Conservation (phyloP, 2,797 vertebrate genomes). For the Acropternis orthonyx region DNA sequence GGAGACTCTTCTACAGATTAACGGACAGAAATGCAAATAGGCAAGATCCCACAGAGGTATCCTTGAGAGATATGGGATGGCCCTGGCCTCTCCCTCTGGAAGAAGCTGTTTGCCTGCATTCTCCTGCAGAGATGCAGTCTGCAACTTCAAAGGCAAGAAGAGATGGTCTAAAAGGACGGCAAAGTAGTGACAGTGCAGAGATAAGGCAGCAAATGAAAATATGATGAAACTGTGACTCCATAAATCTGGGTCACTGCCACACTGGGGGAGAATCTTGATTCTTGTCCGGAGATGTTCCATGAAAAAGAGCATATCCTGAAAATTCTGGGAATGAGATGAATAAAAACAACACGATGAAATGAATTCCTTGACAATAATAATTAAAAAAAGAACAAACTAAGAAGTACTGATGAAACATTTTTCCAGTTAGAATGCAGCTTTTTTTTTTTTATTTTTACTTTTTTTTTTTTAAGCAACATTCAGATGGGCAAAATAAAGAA, state of each 20-base stretch:
- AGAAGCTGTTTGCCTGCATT: slow-evolving; percentile 36
- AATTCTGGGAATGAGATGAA: slow-evolving; percentile 4
- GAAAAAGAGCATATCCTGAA: slow-evolving; percentile 30
- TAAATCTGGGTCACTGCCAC: background rate
- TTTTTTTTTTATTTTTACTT: background rate
- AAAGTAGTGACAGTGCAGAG: background rate
- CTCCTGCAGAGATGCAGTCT: slow-evolving; percentile 39
- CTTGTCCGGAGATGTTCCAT: slow-evolving; percentile 30
- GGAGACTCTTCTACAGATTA: background rate
- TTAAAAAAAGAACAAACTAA: background rate
- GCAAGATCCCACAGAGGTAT: background rate
- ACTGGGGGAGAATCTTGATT: background rate
- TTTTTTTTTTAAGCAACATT: background rate
- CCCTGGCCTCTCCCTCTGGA: background rate
- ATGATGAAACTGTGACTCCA: slow-evolving; percentile 3
- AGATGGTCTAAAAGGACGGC: slow-evolving; percentile 32
- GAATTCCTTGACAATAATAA: background rate
- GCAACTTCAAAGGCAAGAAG: slow-evolving; percentile 74
- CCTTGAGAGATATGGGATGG: background rate
- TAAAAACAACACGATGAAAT: slow-evolving; percentile 17
- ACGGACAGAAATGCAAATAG: background rate
- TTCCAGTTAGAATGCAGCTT: slow-evolving; percentile 5
- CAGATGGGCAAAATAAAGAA: slow-evolving; percentile 15
- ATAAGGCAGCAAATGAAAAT: slow-evolving; percentile 30
- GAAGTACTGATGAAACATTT: background rate